Evolutionary conservation across 2,113 vertebrate genomes (phyloP), one percentile per base, ranked within the genome.

Genomic region (Xenus cinereus): DNA sequence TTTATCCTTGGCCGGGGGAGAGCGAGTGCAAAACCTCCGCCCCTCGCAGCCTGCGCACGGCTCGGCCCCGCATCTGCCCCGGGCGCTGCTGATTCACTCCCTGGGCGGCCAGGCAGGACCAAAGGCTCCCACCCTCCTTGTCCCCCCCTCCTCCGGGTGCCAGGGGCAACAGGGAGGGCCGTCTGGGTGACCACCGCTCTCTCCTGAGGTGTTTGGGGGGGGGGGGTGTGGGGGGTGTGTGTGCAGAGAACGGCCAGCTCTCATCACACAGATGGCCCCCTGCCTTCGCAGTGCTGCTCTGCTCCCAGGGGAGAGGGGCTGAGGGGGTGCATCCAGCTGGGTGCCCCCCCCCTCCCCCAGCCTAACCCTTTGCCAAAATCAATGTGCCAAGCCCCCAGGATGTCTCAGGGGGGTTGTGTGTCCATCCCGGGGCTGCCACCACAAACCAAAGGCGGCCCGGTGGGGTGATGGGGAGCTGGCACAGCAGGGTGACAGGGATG

Each of bases 1-100:
- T 98, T 98, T 98, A 98, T 98, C 97, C 87, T 19, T n/a, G 68
- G 6, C 41, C 62, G 48, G 72, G 67, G 60, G 93, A 50, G 88
- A 85, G 84, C 92, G 84, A 77, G 64, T 73, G 95, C 88, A 97
- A 96, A 95, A 46, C 95, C 75, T 37, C 96, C 91, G 91, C 97
- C 96, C 95, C 95, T 78, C 90, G 93, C 95, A 92, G 95, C 97
- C 95, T 98, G 97, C 97, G 77, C 97, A 96, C 96, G 92, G 97
- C 97, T 82, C 96, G 4, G 93, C 67, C 3, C n/a, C 18, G 87
- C 62, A 7, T 7, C 80, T 57, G 95, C 95, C 95, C 62, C 80
- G 81, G 95, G 94, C 89, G 9, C 91, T 96, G 96, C 95, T 95
- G 96, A 93, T 93, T 96, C 95, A 96, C 88, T 59, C 2, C 78